Conservation (phyloP, 2,113 vertebrate species). For the Macaca mulatta region DNA sequence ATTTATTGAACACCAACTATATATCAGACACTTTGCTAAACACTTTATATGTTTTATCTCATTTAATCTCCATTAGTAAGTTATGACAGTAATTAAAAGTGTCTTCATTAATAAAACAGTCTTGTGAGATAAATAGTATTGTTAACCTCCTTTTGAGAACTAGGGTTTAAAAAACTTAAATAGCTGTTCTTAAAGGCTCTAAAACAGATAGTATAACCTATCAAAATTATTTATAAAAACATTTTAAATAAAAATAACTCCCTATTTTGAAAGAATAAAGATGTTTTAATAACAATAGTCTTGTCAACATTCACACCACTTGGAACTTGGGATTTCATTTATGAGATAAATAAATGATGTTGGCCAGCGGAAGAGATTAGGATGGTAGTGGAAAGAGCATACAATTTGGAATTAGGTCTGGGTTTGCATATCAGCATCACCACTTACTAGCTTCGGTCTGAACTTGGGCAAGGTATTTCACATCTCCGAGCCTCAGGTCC, state of each 20-base stretch:
- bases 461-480: background rate
- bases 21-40: background rate
- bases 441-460: background rate
- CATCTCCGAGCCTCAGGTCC: background rate
- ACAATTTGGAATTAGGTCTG: background rate
- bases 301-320: background rate
- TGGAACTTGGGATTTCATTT: background rate
- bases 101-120: slow-evolving; percentile 25
- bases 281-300: background rate
- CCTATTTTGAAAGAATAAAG: background rate
- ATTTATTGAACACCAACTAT: background rate
- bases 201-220: background rate
- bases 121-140: background rate
- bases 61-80: slow-evolving; percentile 13
- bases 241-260: background rate
- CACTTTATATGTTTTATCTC: background rate
- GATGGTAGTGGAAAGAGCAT: background rate
- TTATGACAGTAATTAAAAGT: background rate
- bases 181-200: background rate
- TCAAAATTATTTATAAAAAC: background rate
- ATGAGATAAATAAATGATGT: background rate
- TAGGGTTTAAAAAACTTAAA: background rate
- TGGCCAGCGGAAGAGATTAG: background rate
- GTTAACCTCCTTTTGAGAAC: background rate
- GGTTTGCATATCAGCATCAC: background rate